phyloP scores from a whole-genome alignment of 2,888 invertebrate species.

The Monoplex corrugatus region DNA sequence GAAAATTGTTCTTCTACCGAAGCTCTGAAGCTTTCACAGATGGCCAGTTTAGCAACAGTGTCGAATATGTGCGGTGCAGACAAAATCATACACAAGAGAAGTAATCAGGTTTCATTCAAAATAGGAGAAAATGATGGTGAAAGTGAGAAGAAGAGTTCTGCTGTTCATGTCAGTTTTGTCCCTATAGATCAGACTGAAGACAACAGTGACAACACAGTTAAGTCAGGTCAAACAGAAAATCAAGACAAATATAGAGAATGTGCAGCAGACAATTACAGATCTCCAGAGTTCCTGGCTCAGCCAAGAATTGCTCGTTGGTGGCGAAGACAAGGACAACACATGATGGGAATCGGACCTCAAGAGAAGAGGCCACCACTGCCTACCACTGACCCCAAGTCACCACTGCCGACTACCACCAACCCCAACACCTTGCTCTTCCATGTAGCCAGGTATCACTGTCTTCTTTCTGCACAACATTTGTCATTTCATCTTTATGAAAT shows the following conservation, averaged over 20 bases:
- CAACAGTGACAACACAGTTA: not conserved
- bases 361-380: slow-evolving; percentile 52
- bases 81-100: not conserved
- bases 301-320: slow-evolving; percentile 71
- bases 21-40: not conserved
- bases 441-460: slow-evolving; percentile 62
- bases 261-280: not conserved
- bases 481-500: not conserved
- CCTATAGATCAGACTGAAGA: not conserved
- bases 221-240: too few species aligned
- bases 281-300: slow-evolving; percentile 62
- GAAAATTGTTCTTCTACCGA: not conserved
- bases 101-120: not conserved
- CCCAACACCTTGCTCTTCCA: slow-evolving; percentile 66
- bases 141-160: not conserved
- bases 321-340: slow-evolving; percentile 56
- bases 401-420: slow-evolving; percentile 60
- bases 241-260: not conserved
- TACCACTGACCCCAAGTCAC: slow-evolving; percentile 65
- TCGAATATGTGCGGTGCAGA: too few species aligned
- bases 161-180: not conserved
- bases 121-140: not conserved
- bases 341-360: not conserved
- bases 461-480: not conserved
- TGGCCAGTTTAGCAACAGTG: not conserved